Base-by-base conservation (phyloP, 2,113 vertebrate species). In the Corvus cornix region DNA sequence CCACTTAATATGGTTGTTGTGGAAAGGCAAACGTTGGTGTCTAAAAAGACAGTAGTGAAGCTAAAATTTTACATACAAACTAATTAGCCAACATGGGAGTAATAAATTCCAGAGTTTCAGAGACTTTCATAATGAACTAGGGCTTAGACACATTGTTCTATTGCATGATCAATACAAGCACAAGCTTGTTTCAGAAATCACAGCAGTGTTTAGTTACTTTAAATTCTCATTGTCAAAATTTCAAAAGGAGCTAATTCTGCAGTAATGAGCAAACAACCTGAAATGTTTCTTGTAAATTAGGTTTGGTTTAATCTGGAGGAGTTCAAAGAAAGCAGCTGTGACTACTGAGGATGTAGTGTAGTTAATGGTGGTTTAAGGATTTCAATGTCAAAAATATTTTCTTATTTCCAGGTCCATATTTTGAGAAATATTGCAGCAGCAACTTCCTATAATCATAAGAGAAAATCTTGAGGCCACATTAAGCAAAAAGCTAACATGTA, bases 211-310 rank as follows among this genome's bases (percentile, higher is more conserved):
- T 72, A 39, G 55, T 52, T 84, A 84, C 63, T 84, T 86, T 21
- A 8, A 52, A 55, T 84, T 86, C 58, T 93, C 46, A 43, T 75
- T 77, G 72, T 83, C 20, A 86, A 84, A 22, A 86, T 90, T 95
- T 95, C 68, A 88, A 93, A 96, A 87, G 55, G 49, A 93, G 31
- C 44, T 77, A 69, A 74, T 88, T 92, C 70, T 80, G 37, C 58
- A 60, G 44, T 87, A 93, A 93, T 2, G 24, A 94, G 67, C 55
- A 92, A 91, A 44, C 48, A 92, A 48, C 49, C 23, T 83, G 55
- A 87, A 93, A 89, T 56, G 4, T 80, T 92, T 89, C 37, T 90
- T 86, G 26, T 68, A 92, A 87, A 92, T 92, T 84, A 75, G 22
- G 43, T 84, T 94, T 87, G 35, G 37, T 76, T 88, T 90, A 89